phyloP scores from a whole-genome alignment of 1,140 invertebrate species.

The Armadillidium nasatum region DNA sequence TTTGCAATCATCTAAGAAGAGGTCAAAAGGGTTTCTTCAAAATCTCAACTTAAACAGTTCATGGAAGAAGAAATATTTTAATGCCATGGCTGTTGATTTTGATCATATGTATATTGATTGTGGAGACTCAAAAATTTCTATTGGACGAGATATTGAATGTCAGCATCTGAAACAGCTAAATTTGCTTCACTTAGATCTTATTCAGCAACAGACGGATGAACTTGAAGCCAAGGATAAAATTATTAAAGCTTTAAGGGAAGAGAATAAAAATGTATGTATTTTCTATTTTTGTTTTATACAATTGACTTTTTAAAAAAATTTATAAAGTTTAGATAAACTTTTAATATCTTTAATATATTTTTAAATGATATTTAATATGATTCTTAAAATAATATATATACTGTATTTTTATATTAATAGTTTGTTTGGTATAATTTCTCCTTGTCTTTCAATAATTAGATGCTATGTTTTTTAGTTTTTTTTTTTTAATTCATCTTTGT shows the following conservation, averaged over 20 bases:
- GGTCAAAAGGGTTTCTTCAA: neutral
- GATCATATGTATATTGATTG: constrained; percentile 32
- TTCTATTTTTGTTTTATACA: neutral
- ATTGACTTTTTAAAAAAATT: no score
- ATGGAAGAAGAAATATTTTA: neutral
- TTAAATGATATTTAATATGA: no score
- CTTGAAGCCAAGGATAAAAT: constrained; percentile 28
- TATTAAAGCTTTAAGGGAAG: constrained; percentile 28
- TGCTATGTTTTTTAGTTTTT: no score
- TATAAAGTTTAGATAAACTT: no score
- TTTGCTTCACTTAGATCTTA: constrained; percentile 27
- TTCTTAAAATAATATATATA: no score
- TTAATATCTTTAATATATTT: no score
- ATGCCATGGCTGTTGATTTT: constrained; percentile 29
- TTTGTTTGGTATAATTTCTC: no score
- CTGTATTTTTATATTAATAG: no score
- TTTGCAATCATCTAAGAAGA: neutral
- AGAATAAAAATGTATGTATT: constrained; percentile 28
- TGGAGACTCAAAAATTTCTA: constrained; percentile 25
- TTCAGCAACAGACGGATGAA: constrained; percentile 30
- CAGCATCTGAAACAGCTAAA: constrained; percentile 26
- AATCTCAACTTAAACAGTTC: neutral
- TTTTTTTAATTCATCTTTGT: no score
- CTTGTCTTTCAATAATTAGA: no score
- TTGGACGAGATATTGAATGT: constrained; percentile 23